A percentile compares a stretch with the other conserved stretches of the same genome.
Evolutionary conservation across 2,113 vertebrate genomes (phyloP).

Genomic region (Poeciliopsis prolifica): DNA sequence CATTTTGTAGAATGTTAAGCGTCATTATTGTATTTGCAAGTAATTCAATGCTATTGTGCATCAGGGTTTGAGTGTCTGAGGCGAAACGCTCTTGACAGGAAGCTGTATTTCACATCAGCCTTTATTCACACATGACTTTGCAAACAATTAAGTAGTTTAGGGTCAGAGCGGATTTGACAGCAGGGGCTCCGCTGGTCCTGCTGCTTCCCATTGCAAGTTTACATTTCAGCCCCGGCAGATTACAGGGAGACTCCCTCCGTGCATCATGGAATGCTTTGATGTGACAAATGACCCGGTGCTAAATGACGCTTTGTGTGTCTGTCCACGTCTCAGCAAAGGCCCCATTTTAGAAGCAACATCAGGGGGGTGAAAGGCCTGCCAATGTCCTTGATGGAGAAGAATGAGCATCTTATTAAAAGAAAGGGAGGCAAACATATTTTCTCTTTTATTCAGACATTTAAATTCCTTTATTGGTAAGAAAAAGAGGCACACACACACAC

Average conservation of each 20-base stretch:
- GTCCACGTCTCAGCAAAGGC: conserved; percentile 48
- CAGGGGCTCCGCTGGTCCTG: conserved; percentile 50
- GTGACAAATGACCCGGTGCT: conserved; percentile 67
- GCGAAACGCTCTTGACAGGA: background rate
- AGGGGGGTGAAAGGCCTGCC: conserved; percentile 8
- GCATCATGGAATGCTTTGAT: conserved; percentile 75
- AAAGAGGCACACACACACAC: background rate
- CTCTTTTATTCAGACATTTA: conserved; percentile 12
- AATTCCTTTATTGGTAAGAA: background rate
- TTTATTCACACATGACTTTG: conserved; percentile 4
- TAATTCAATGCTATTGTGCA: background rate
- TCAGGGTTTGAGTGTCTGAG: background rate
- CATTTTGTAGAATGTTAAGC: background rate
- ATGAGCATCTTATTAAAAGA: conserved; percentile 4
- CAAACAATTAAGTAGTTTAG: conserved; percentile 39
- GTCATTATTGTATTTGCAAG: background rate
- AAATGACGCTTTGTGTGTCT: conserved; percentile 64
- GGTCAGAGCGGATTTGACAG: conserved; percentile 55
- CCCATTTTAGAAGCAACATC: conserved; percentile 48
- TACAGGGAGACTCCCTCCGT: conserved; percentile 58
- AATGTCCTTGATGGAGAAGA: conserved; percentile 23
- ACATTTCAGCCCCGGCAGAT: conserved; percentile 59
- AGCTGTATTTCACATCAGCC: conserved; percentile 26
- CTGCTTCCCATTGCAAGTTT: conserved; percentile 51
- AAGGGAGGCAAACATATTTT: conserved; percentile 9